Conservation (phyloP, 2,888 invertebrate species). For the Nephrocerus scutellatus region DNA sequence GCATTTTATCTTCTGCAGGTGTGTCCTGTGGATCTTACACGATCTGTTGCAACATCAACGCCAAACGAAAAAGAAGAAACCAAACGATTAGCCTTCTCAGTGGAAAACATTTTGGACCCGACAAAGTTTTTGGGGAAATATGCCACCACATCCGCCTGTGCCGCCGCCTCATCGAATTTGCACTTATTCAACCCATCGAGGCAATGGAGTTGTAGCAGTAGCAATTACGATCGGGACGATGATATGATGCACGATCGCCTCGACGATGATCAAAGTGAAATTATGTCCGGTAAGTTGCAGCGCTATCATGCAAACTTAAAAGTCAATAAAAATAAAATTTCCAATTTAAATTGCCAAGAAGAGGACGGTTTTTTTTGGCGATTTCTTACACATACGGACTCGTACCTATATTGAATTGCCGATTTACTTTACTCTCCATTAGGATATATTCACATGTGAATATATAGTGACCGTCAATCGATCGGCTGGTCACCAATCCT, state of each 20-base stretch:
- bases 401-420: too few species aligned
- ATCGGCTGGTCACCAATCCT: too few species aligned
- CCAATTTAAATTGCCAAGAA: too few species aligned
- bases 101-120: constrained; percentile 84
- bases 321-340: too few species aligned
- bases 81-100: constrained; percentile 72
- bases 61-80: constrained; percentile 43
- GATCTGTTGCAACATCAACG: constrained; percentile 42
- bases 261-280: constrained; percentile 47
- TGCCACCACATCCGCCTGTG: constrained; percentile 29
- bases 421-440: too few species aligned
- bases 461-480: too few species aligned
- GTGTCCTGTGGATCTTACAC: constrained; percentile 47
- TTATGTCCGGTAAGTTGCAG: constrained; percentile 54
- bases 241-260: constrained; percentile 45
- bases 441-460: too few species aligned
- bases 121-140: constrained; percentile 77
- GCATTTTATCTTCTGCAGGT: too few species aligned
- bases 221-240: constrained; percentile 46
- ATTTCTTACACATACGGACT: too few species aligned
- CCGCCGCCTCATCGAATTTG: constrained; percentile 24
- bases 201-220: constrained; percentile 47
- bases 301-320: too few species aligned
- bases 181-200: constrained; percentile 33
- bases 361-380: too few species aligned